Evolutionary conservation across 1,140 invertebrate genomes (phyloP).

Genomic region (Saxidomus purpurata): DNA sequence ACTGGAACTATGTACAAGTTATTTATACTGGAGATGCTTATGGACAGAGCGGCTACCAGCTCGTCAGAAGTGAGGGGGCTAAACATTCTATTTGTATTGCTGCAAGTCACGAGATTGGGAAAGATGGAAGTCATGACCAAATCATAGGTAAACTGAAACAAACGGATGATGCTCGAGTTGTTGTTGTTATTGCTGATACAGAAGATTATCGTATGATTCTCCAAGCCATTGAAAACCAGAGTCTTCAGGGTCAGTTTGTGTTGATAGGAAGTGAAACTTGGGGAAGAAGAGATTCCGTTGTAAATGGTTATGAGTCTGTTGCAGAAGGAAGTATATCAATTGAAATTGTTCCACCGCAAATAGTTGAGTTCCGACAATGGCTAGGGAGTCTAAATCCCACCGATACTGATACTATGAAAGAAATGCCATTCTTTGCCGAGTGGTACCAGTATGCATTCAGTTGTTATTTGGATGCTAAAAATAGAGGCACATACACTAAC

Average conservation of each 20-base stretch:
- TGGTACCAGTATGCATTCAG: slow-evolving; percentile 79
- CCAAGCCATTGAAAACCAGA: slow-evolving; percentile 57
- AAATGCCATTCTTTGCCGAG: slow-evolving; percentile 77
- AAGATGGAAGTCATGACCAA: slow-evolving; percentile 29
- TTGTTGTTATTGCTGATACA: slow-evolving; percentile 72
- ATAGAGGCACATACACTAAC: slow-evolving; percentile 66
- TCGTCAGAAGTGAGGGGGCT: slow-evolving; percentile 60
- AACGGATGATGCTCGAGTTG: slow-evolving; percentile 69
- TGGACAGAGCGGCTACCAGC: slow-evolving; percentile 18
- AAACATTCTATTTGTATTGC: slow-evolving; percentile 70
- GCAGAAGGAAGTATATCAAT: slow-evolving; percentile 75
- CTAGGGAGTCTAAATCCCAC: slow-evolving; percentile 61
- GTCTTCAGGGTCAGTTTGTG: slow-evolving; percentile 67
- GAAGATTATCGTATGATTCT: slow-evolving; percentile 69
- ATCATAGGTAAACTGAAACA: slow-evolving; percentile 67
- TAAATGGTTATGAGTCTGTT: slow-evolving; percentile 66
- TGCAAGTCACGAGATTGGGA: slow-evolving; percentile 65
- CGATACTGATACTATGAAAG: slow-evolving; percentile 53
- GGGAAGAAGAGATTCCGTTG: slow-evolving; percentile 59
- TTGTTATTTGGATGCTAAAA: slow-evolving; percentile 78
- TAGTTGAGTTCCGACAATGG: slow-evolving; percentile 69
- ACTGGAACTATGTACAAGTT: slow-evolving; percentile 80
- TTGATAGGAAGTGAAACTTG: slow-evolving; percentile 78
- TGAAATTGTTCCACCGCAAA: slow-evolving; percentile 38
- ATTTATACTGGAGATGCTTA: slow-evolving; percentile 57